Evolutionary conservation across 2,113 vertebrate species (phyloP).

Genomic region (Ceyx melanurus): DNA sequence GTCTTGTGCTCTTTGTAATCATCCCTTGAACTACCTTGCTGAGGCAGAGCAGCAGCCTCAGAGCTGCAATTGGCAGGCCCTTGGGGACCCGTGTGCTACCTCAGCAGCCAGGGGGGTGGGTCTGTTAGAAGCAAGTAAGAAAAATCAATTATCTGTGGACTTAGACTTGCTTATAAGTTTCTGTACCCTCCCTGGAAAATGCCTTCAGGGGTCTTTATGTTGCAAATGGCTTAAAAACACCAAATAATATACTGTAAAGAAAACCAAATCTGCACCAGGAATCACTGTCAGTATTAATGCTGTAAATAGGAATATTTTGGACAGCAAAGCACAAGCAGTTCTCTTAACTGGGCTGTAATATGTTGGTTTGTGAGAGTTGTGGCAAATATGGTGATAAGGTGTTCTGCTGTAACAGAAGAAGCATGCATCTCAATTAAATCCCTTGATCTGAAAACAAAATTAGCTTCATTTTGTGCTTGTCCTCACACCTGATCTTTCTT

Average conservation of each 20-base stretch:
- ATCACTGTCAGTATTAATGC: neutral
- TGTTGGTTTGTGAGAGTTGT: neutral
- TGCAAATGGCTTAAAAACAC: neutral
- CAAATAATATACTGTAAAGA: neutral
- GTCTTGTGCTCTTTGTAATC: neutral
- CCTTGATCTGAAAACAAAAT: neutral
- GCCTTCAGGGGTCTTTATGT: neutral
- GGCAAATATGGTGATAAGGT: neutral
- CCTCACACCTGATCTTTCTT: neutral
- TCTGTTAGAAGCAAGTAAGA: neutral
- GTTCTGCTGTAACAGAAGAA: neutral
- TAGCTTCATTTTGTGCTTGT: neutral
- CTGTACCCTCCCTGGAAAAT: neutral
- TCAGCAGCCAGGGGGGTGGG: neutral
- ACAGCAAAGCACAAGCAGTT: neutral
- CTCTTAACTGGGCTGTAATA: neutral
- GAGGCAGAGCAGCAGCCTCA: neutral
- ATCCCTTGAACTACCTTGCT: neutral
- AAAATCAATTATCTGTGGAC: neutral
- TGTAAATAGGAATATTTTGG: constrained; percentile 17
- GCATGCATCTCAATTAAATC: neutral
- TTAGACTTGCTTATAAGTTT: neutral
- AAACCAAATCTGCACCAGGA: constrained; percentile 7
- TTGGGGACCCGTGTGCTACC: neutral
- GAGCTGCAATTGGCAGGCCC: neutral